Evolutionary conservation across 2,797 vertebrate species (phyloP).

Genomic region (Sebastes minor): DNA sequence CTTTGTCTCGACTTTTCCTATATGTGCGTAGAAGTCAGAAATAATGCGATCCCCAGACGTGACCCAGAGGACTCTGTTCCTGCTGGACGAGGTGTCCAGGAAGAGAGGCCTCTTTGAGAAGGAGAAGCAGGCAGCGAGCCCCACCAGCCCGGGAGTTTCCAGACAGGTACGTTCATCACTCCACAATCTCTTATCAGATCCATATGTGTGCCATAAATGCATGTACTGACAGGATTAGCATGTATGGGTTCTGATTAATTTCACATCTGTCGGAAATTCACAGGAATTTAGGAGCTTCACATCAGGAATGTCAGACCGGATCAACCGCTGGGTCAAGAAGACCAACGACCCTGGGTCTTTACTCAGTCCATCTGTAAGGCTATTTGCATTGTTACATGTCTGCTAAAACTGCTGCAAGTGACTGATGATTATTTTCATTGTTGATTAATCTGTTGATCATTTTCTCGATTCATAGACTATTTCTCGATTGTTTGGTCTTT

Average conservation of each 20-base stretch:
- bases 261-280: background rate
- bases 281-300: slow-evolving; percentile 84
- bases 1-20: background rate
- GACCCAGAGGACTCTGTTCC: slow-evolving; percentile 78
- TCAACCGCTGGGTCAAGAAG: slow-evolving; percentile 88
- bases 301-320: slow-evolving; percentile 85
- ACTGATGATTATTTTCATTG: too few relatives aligned
- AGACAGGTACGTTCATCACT: slow-evolving; percentile 78
- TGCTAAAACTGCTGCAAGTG: background rate
- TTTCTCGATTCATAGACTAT: too few relatives aligned
- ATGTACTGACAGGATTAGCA: background rate
- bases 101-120: slow-evolving; percentile 92
- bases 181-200: background rate
- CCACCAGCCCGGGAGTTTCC: slow-evolving; percentile 37
- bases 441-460: too few relatives aligned
- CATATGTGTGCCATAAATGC: background rate
- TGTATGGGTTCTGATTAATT: background rate
- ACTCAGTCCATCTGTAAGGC: slow-evolving; percentile 61
- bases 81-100: slow-evolving; percentile 88
- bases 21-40: slow-evolving; percentile 84
- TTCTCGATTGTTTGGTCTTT: too few relatives aligned
- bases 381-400: background rate
- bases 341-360: slow-evolving; percentile 65
- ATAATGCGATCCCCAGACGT: slow-evolving; percentile 69
- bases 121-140: slow-evolving; percentile 63